Percentiles rank a stretch among this genome's conserved stretches.
These are phyloP conservation scores for Hemistola chrysoprasaria DNA, from an alignment of 2,888 invertebrate species.

Conservation along the genomic window DNA sequence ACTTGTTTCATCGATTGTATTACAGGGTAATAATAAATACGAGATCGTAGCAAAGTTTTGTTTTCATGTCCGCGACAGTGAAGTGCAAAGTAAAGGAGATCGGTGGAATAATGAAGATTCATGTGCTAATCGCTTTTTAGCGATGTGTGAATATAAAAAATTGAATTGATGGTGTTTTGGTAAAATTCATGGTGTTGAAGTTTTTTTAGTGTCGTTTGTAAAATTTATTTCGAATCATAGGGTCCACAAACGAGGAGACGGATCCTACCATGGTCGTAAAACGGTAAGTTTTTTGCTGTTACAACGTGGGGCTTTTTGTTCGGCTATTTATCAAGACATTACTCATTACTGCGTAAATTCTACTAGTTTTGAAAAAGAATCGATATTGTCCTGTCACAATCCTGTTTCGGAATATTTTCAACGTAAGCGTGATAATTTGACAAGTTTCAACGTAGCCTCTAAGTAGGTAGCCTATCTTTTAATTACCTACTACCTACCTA, in stretches of 20 bases:
- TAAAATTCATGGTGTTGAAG: conserved; percentile 78
- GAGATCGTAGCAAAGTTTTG: conserved; percentile 12
- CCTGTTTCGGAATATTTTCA: no score
- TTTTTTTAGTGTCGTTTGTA: conserved; percentile 68
- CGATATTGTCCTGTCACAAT: no score
- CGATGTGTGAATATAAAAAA: conserved; percentile 73
- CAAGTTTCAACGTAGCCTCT: no score
- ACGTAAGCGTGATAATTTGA: no score
- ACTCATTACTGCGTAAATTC: background rate
- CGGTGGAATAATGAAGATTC: conserved; percentile 67
- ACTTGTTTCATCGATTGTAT: conserved; percentile 23
- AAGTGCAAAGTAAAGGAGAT: conserved; percentile 63
- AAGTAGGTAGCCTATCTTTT: no score
- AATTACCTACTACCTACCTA: no score
- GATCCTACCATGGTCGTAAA: conserved; percentile 83
- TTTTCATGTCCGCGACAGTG: conserved; percentile 65
- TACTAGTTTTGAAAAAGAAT: no score
- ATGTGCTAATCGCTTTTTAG: conserved; percentile 75
- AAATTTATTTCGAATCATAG: conserved; percentile 78
- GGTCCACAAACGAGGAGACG: conserved; percentile 81
- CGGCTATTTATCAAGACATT: background rate
- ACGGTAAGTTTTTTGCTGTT: conserved; percentile 64
- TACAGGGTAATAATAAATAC: conserved; percentile 6
- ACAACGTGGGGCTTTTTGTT: conserved; percentile 35
- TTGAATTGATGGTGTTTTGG: conserved; percentile 73